These are phyloP conservation scores for cattle (Bos taurus) DNA, from an alignment of 2,113 vertebrate species.

Conservation along the genomic window ARS-UCD2.0 NC_037331.1:25979001-25979500, in stretches of 20 bases:
- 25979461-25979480: not conserved
- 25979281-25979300: not conserved
- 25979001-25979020: not conserved
- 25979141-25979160: not conserved
- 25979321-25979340: not conserved
- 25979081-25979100: not conserved
- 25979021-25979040: not conserved
- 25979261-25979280: not conserved
- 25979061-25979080: not conserved
- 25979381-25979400: not conserved
- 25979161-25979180: not conserved
- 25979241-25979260: not conserved
- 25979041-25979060: not conserved
- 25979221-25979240: not conserved
- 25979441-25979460: not conserved
- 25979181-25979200: not conserved
- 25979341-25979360: not conserved
- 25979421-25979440: not conserved
- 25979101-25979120: not conserved
- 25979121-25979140: not conserved
- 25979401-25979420: not conserved
- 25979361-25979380: not conserved
- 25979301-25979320: not conserved
- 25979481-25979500: not conserved
- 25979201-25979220: not conserved